A percentile compares a stretch with the other conserved stretches of the same genome.
Conservation (phyloP, 2,888 invertebrate species). For the Masnerella sp. region DNA sequence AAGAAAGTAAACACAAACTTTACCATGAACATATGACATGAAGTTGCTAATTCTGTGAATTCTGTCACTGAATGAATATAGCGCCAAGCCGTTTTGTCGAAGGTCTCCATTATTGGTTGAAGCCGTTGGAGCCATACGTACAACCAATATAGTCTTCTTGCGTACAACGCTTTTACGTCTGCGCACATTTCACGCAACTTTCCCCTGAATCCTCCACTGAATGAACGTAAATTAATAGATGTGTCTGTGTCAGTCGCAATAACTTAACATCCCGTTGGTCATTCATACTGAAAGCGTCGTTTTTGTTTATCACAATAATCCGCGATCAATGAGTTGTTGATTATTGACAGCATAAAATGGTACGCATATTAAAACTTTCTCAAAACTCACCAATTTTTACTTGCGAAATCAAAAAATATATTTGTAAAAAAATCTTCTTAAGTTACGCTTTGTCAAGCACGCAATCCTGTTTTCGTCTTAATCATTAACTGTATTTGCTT, state of each 20-base stretch:
- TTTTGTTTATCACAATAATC: slow-evolving; percentile 28
- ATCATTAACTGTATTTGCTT: not conserved
- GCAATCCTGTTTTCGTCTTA: not conserved
- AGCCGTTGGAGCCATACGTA: no score
- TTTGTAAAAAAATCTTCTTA: no score
- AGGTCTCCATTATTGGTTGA: no score
- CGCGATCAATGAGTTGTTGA: slow-evolving; percentile 18
- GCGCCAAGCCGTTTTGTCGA: no score
- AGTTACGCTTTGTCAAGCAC: not conserved
- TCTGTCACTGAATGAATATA: no score
- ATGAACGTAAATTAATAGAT: slow-evolving; percentile 37
- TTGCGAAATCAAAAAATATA: no score
- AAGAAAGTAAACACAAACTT: no score
- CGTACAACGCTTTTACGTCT: slow-evolving; percentile 7
- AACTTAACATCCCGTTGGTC: slow-evolving; percentile 24
- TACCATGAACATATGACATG: no score
- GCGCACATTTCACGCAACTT: no score
- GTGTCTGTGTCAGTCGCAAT: slow-evolving; percentile 28
- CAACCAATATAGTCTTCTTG: no score
- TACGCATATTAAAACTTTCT: slow-evolving; percentile 18
- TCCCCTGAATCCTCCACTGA: not conserved
- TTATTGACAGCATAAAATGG: slow-evolving; percentile 25
- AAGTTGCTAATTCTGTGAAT: no score
- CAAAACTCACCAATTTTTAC: not conserved
- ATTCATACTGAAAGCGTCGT: slow-evolving; percentile 16